Evolutionary conservation across 64 coral and sea anemone genomes (phyloP), one percentile per base, ranked within the genome.

Genomic region (Acropora yongei): DNA sequence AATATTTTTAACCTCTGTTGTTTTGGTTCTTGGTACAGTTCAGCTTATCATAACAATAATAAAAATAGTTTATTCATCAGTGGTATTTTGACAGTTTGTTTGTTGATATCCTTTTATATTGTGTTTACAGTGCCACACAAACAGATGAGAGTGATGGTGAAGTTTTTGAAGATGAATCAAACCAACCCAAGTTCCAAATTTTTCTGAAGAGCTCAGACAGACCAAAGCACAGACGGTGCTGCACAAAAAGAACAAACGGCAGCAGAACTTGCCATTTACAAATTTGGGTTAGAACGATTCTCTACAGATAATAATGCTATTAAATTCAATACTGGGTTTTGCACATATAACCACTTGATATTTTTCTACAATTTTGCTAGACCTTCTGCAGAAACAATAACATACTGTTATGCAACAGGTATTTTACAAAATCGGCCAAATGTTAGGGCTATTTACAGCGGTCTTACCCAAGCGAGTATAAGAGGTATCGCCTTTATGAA

Each of bases 181-280:
- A 83, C 50, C 50, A 83, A 83, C 5, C 50, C 80, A 55, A 83
- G 79, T 58, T 58, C 79, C 51, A 57, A 82, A 61, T 82, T 18
- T 61, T 57, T 53, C 53, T 82, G 79, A 82, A 8, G 53, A 82
- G 79, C 79, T 82, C 9, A 82, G 79, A 82, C 18, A 82, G 79
- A 82, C 79, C 48, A 82, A 82, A 82, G 79, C 79, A 82, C 79
- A 82, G 79, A 4, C 79, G 60, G 41, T 82, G 79, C 79, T 82
- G 79, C 79, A 82, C 79, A 53, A 82, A 82, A 82, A 82, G 79
- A 82, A 82, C 79, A 14, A 82, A 49, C 79, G 17, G 79, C 79
- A 82, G 79, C 79, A 82, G 79, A 82, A 82, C 79, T 82, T 82
- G 79, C 79, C 79, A 82, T 82, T 41, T 82, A 82, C 79, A 82